Evolutionary conservation across 2,797 vertebrate genomes (phyloP), one percentile per base, ranked within the genome.

Genomic region (Urophycis tenuis): DNA sequence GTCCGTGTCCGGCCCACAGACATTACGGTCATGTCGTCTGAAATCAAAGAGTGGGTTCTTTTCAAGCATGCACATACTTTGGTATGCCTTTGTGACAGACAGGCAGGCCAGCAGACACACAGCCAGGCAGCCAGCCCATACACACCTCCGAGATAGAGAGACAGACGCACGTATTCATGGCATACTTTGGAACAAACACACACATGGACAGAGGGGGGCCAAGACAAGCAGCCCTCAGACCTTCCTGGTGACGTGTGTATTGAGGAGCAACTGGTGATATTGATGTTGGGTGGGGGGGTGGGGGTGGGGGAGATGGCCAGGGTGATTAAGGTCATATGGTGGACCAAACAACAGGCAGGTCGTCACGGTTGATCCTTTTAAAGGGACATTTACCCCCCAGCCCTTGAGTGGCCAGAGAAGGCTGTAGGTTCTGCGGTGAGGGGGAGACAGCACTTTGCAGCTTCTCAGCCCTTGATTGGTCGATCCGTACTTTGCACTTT

Each of bases 341-440:
- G 79, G 84, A 85, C 81, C 87, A 87, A 83, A 90, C 89, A 87
- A 88, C 87, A 60, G 84, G 85, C 15, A 29, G 77, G 85, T 84
- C 80, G 85, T 84, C 80, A 79, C 72, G 77, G 31, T 71, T 84
- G 80, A 89, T 88, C 87, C 85, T 74, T 75, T 49, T n/a, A n/a
- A 72, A 79, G 75, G 80, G 86, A 34, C 80, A 84, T 87, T 87
- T 85, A 79, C 75, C 53, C 72, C 36, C 31, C 11, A 73, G 64
- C 79, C 73, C 45, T 69, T 49, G 22, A 22, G 39, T 41, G 39
- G 12, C 39, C 39, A 41, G 39, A 41, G 14, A 41, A 41, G 17
- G 45, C 2, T 49, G 15, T 49, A 49, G 45, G 45, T 70, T 75
- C 81, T 77, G n/a, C n/a, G n/a, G 71, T 75, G 53, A 79, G 19